Evolutionary conservation across 2,797 vertebrate genomes (phyloP), one percentile per base, ranked within the genome.

Genomic region (Centropyge bicolor): DNA sequence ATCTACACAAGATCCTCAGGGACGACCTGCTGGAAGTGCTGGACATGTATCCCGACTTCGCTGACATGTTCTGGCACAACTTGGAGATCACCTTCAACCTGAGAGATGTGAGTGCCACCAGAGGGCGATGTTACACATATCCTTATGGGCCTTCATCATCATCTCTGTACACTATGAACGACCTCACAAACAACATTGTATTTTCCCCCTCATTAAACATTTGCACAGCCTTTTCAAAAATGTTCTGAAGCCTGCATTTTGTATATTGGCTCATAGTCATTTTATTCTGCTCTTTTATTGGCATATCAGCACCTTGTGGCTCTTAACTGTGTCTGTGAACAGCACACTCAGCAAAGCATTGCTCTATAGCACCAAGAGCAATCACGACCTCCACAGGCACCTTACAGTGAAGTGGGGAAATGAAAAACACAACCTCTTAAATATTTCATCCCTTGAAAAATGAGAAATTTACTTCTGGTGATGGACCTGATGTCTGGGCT

Each of bases 61-160:
- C 97, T 0, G 94, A 97, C 91, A 93, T 93, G 85, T 99, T 99
- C 94, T 99, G 98, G 98, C 96, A 90, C 88, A 99, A 98, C 91
- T 76, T 99, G 83, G 98, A 99, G 89, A 97, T 99, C 93, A 99
- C 98, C 57, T 99, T 99, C 93, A 98, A 97, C 93, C 93, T 99
- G 63, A 94, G 96, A 96, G 98, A 99, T 90, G 98, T 99, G 95
- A 99, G 98, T 94, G 77, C 85, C 86, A 65, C 74, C 56, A 76
- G 71, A 60, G 70, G 76, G 74, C n/a, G 27, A 16, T 41, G 61
- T 57, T 40, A 51, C 27, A 48, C n/a, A 4, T 19, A 40, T 6
- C 22, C 4, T 17, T 1, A 20, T 2, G 43, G 12, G 24, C 45
- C 17, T 48, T 48, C 27, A 31, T 31, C 27, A 31, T 31, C 27